Base-by-base conservation (phyloP, 2,797 vertebrate species). In the Poliocrania exsul region DNA sequence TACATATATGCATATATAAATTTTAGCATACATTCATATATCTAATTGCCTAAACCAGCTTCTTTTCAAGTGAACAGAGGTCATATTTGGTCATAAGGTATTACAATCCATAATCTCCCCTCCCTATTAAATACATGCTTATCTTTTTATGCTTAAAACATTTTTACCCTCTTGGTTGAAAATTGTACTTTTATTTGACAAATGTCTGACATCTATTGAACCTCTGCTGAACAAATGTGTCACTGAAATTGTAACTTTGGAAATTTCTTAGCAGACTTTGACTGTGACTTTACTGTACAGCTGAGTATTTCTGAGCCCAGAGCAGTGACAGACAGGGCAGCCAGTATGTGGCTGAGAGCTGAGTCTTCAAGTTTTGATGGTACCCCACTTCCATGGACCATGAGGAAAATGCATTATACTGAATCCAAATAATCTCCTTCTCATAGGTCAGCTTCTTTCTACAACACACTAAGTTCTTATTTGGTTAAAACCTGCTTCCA, bases 201-300 rank as follows among this genome's bases (percentile, higher is more conserved):
- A 40, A 13, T 14, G 81, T 58, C 42, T 95, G 90, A 67, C 73
- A 77, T 79, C 77, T 92, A 53, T 75, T 92, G 88, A 96, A 90
- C 66, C 33, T 81, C 73, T 66, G 40, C 69, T 79, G 73, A 92
- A 86, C n/a, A 74, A 86, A 86, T 28, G 58, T 94, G 86, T 79
- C 83, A 83, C 51, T 73, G 56, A 96, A 96, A 96, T 95, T 62
- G 84, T 18, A 92, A 86, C 83, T 92, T 79, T 31, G 60, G 42
- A 84, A 81, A 90, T 81, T 58, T 84, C 74, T 90, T 81, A 56
- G 60, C 49, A 92, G 90, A 60, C 28, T 92, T 86, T 90, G 82
- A 81, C 65, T 81, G 69, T 93, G 80, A 51, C 60, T 88, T 86
- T 37, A 13, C 21, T 26, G 24, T 49, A 42, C 33, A 74, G 31